Evolutionary conservation across 1,140 invertebrate species (phyloP).

Genomic region (Saccostrea glomerata): DNA sequence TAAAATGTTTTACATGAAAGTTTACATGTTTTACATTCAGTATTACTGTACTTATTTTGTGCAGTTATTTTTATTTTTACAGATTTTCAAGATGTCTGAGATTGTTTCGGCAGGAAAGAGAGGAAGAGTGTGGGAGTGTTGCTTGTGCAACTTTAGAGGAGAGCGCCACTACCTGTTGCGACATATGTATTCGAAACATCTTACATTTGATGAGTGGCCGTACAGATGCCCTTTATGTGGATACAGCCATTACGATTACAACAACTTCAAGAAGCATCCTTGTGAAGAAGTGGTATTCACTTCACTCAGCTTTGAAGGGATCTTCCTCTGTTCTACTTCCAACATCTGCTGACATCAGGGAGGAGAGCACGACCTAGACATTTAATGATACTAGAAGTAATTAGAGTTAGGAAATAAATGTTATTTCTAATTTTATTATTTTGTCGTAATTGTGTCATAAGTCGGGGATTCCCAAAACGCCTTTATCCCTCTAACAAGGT

Average conservation of each 20-base stretch:
- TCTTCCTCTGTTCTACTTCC: too few species aligned
- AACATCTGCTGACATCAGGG: too few species aligned
- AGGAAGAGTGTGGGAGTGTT: not conserved
- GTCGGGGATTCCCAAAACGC: too few species aligned
- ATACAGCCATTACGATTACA: not conserved
- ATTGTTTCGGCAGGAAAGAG: not conserved
- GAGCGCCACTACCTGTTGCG: not conserved
- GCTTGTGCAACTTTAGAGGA: not conserved
- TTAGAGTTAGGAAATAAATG: too few species aligned
- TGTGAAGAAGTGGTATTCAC: too few species aligned
- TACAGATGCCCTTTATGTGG: not conserved
- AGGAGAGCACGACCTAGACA: too few species aligned
- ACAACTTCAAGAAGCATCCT: not conserved
- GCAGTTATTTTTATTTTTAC: not conserved
- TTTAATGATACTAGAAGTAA: too few species aligned
- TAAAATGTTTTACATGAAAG: not conserved
- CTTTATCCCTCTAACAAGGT: too few species aligned
- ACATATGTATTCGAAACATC: not conserved
- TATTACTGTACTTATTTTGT: not conserved
- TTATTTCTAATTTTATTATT: too few species aligned
- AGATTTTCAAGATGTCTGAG: conserved; percentile 7
- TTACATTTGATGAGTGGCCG: conserved; percentile 8
- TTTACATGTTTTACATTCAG: not conserved
- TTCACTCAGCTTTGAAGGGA: too few species aligned
- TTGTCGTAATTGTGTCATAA: too few species aligned